A percentile compares a stretch with the other conserved stretches of the same genome.
Evolutionary conservation across 30 jellyfish, hydroid and myxozoan genomes (phyloP).

Genomic region (Pseudorhiza aurosa): DNA sequence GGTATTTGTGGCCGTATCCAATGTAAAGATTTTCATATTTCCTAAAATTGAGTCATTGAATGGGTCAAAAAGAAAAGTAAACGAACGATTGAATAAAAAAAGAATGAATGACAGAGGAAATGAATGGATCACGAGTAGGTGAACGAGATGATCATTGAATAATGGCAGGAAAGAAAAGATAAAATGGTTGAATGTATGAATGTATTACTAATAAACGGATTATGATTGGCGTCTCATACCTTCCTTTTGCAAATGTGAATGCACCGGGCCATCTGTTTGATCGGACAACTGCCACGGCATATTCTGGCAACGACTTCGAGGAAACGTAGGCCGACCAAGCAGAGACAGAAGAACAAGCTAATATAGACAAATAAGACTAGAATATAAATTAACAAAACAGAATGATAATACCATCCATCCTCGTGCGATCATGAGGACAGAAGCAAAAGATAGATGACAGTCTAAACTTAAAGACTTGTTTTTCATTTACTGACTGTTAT

Average conservation of each 20-base stretch:
- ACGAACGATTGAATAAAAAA: neutral
- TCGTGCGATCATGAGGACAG: no score
- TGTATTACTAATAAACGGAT: no score
- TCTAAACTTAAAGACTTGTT: no score
- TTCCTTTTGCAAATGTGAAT: conserved; percentile 76
- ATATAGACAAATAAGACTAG: no score
- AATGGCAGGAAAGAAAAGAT: neutral
- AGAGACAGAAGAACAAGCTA: conserved; percentile 40
- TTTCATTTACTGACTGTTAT: no score
- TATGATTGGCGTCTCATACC: conserved; percentile 32
- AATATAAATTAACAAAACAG: no score
- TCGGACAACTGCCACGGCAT: conserved; percentile 91
- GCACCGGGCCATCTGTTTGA: conserved; percentile 99
- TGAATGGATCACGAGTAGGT: neutral
- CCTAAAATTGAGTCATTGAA: conserved; percentile 24
- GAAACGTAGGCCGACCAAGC: conserved; percentile 87
- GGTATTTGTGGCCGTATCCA: conserved; percentile 91
- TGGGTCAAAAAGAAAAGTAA: neutral
- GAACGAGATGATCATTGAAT: neutral
- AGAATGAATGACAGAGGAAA: neutral
- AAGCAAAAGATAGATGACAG: no score
- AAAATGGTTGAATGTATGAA: no score
- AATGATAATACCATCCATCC: no score
- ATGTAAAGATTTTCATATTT: conserved; percentile 82
- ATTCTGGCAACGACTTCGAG: conserved; percentile 83